Conservation (phyloP, 2,797 vertebrate species). For the Emys orbicularis region DNA sequence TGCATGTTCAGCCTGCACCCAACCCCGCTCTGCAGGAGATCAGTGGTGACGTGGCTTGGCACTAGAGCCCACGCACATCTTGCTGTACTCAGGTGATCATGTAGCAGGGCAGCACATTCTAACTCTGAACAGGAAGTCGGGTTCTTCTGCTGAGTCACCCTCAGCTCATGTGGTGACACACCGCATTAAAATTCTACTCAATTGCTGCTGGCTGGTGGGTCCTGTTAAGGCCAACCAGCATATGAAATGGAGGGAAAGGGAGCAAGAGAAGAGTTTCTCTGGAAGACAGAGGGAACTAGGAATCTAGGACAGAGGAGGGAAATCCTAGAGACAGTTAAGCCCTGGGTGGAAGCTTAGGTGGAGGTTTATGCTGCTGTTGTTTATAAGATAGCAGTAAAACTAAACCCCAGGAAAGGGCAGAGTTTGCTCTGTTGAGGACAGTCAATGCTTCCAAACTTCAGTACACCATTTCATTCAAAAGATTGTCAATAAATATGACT, state of each 20-base stretch:
- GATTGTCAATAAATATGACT: constrained; percentile 47
- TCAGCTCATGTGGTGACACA: not conserved
- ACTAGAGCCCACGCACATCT: not conserved
- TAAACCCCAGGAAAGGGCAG: not conserved
- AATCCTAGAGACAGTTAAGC: not conserved
- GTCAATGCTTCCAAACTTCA: constrained; percentile 50
- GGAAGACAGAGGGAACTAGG: not conserved
- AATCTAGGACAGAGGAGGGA: not conserved
- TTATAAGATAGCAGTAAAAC: not conserved
- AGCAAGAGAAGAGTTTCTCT: not conserved
- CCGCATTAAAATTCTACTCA: not conserved
- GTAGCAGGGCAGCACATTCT: not conserved
- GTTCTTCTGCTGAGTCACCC: not conserved
- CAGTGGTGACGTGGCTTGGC: not conserved
- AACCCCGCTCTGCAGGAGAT: not conserved
- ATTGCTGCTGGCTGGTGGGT: not conserved
- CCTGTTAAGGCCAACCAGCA: not conserved
- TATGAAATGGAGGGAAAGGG: not conserved
- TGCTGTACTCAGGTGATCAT: not conserved
- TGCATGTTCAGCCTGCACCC: too few relatives aligned
- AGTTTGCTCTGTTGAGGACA: not conserved
- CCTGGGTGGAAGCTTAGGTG: not conserved
- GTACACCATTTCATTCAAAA: constrained; percentile 19
- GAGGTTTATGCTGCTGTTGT: not conserved
- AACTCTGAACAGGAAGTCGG: not conserved